These are phyloP conservation scores for Hemibagrus wyckioides DNA, from an alignment of 2,113 vertebrate species.

Conservation along the genomic window DNA sequence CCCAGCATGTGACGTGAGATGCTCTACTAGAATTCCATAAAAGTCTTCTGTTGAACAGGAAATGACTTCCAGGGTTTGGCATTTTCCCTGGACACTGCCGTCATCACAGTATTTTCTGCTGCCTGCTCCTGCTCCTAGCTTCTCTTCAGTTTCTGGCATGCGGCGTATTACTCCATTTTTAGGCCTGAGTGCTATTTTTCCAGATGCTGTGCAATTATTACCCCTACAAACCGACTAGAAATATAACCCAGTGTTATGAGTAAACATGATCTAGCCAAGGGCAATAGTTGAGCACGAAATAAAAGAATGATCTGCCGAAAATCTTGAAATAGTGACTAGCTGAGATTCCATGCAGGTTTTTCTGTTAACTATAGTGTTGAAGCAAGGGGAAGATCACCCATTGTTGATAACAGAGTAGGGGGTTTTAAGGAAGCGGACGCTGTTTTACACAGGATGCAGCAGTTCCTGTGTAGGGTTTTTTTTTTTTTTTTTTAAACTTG, in stretches of 20 bases:
- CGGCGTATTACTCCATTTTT: constrained; percentile 42
- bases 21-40: constrained; percentile 75
- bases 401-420: constrained; percentile 61
- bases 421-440: constrained; percentile 70
- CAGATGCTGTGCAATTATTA: constrained; percentile 17
- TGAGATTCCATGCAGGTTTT: not conserved
- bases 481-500: constrained; percentile 40
- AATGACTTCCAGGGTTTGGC: constrained; percentile 79
- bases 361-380: constrained; percentile 11
- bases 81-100: constrained; percentile 70
- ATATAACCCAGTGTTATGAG: constrained; percentile 15
- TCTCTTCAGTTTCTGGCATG: constrained; percentile 20
- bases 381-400: constrained; percentile 54
- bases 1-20: constrained; percentile 54
- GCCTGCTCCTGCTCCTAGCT: constrained; percentile 48
- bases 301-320: not conserved
- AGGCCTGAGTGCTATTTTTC: constrained; percentile 33
- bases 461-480: constrained; percentile 68
- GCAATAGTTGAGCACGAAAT: not conserved
- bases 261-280: not conserved
- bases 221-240: not conserved
- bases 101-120: constrained; percentile 65
- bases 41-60: constrained; percentile 78
- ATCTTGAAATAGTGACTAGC: not conserved
- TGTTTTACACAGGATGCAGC: constrained; percentile 73